phyloP scores from a whole-genome alignment of 1,140 invertebrate genomes.

The Calliphora vicina region DNA sequence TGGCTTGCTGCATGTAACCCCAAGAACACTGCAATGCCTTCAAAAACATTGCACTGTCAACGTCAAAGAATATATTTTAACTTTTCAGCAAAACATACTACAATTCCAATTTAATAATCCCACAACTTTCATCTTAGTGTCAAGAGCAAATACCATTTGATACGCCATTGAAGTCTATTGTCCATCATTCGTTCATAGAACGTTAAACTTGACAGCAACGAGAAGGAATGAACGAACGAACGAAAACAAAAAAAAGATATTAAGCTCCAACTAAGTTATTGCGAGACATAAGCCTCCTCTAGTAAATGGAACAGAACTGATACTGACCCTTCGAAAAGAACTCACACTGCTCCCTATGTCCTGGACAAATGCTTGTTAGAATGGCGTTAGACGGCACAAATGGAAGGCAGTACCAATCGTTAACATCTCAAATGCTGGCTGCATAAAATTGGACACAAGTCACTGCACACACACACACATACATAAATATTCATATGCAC shows the following conservation, averaged over 20 bases:
- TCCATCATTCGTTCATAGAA: slow-evolving; percentile 24
- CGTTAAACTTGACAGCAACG: slow-evolving; percentile 19
- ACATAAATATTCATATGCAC: neutral
- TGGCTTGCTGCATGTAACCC: too few relatives aligned
- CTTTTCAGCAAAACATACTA: too few relatives aligned
- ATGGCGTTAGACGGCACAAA: neutral
- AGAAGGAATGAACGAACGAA: too few relatives aligned
- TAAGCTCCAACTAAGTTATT: slow-evolving; percentile 24
- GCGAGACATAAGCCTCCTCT: slow-evolving; percentile 18
- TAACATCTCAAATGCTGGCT: slow-evolving; percentile 18
- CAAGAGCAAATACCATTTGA: neutral
- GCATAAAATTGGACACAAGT: slow-evolving; percentile 17
- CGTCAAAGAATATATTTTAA: too few relatives aligned
- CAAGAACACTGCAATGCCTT: too few relatives aligned
- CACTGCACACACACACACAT: neutral
- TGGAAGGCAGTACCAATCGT: neutral
- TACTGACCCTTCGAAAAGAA: neutral
- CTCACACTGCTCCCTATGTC: neutral
- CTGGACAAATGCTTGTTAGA: neutral
- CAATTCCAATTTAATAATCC: neutral
- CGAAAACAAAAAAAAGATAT: neutral
- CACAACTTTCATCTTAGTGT: neutral
- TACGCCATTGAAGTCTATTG: neutral
- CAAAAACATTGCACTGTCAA: too few relatives aligned
- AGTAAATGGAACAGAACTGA: neutral